Percentiles rank a stretch among this genome's conserved stretches.
These are phyloP conservation scores for Diplazon laetatorius DNA, from an alignment of 2,888 invertebrate genomes.

Conservation along the genomic window DNA sequence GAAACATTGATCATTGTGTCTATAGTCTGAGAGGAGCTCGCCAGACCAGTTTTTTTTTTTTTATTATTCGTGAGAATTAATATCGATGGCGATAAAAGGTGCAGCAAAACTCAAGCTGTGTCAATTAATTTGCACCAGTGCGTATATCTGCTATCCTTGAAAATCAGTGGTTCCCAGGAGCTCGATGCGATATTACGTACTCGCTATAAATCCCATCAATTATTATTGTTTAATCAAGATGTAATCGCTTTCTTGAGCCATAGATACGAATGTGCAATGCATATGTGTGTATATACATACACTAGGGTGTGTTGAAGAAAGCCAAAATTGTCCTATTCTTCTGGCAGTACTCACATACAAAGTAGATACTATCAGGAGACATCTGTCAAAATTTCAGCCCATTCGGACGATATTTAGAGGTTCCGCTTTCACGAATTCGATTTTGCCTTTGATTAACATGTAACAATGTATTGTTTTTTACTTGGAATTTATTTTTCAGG, in stretches of 20 bases:
- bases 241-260: conserved; percentile 58
- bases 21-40: neutral
- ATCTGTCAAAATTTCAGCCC: no score
- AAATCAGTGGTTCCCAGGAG: conserved; percentile 51
- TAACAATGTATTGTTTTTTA: no score
- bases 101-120: conserved; percentile 32
- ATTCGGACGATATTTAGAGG: no score
- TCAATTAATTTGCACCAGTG: conserved; percentile 36
- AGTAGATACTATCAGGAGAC: no score
- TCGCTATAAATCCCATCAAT: conserved; percentile 42
- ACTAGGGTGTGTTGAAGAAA: no score
- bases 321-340: no score
- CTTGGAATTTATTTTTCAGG: no score
- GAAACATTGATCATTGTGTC: neutral
- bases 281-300: no score
- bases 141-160: conserved; percentile 51
- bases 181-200: conserved; percentile 16
- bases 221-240: conserved; percentile 58
- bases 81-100: conserved; percentile 38
- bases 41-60: conserved; percentile 18
- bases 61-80: conserved; percentile 25
- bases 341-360: no score
- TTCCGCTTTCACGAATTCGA: no score
- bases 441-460: no score
- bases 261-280: conserved; percentile 19